phyloP scores from a whole-genome alignment of 2,113 vertebrate genomes.

The Megaceryle maxima region DNA sequence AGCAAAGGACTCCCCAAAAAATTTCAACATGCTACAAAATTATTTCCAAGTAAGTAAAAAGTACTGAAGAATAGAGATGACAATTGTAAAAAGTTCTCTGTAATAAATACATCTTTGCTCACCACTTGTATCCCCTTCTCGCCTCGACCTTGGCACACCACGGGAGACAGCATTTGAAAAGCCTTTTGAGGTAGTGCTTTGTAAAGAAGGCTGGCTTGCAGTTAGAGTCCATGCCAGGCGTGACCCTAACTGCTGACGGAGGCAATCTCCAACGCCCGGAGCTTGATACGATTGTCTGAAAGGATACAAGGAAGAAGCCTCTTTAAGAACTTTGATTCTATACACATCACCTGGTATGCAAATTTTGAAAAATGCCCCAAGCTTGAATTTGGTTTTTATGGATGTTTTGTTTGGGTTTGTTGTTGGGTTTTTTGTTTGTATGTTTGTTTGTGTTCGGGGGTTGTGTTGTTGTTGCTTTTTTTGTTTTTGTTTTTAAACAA shows the following conservation, averaged over 20 bases:
- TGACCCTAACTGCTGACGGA: constrained; percentile 83
- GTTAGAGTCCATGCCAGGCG: constrained; percentile 90
- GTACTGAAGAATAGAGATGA: not conserved
- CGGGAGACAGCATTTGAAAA: constrained; percentile 72
- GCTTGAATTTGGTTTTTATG: not conserved
- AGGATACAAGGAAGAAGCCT: not conserved
- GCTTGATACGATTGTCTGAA: constrained; percentile 81
- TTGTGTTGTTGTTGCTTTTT: no score
- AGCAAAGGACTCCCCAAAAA: not conserved
- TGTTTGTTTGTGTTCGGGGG: not conserved
- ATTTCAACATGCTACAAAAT: not conserved
- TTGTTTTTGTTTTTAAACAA: not conserved
- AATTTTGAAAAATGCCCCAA: not conserved
- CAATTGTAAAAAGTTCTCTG: not conserved
- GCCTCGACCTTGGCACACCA: constrained; percentile 72
- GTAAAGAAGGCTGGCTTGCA: constrained; percentile 77
- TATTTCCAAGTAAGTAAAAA: not conserved
- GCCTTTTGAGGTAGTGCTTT: constrained; percentile 79
- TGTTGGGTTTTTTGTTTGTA: not conserved
- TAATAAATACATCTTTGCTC: constrained; percentile 44
- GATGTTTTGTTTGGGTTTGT: not conserved
- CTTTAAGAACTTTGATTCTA: not conserved
- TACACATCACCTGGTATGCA: not conserved
- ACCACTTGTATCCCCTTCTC: constrained; percentile 87
- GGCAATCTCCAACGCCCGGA: constrained; percentile 74